Conservation (phyloP, 2,888 invertebrate genomes). For the Monopis laevigella region DNA sequence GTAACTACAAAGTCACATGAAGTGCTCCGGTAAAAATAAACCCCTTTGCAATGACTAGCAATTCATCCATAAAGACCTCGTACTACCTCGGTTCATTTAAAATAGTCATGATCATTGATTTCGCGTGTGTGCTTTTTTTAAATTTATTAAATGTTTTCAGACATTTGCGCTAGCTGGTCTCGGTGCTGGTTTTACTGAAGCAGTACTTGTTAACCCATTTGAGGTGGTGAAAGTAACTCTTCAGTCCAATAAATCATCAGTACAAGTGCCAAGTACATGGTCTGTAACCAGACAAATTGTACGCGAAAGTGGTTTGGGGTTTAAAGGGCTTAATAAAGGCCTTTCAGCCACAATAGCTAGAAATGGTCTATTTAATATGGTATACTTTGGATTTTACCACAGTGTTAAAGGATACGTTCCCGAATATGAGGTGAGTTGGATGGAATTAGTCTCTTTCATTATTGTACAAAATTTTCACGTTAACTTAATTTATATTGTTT, state of each 20-base stretch:
- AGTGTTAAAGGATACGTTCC: conserved; percentile 82
- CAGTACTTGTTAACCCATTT: conserved; percentile 91
- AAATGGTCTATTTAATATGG: conserved; percentile 92
- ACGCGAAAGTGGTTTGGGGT: conserved; percentile 78
- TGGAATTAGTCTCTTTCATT: not conserved
- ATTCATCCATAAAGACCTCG: no score
- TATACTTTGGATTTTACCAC: conserved; percentile 96
- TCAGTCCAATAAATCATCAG: conserved; percentile 77
- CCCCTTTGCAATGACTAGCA: no score
- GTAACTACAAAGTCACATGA: no score
- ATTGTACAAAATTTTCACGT: no score
- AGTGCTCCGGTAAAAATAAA: no score
- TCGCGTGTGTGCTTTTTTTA: no score
- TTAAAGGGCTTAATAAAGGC: conserved; percentile 85
- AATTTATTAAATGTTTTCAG: conserved; percentile 68
- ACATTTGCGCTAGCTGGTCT: conserved; percentile 90
- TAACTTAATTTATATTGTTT: no score
- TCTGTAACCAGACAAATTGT: conserved; percentile 83
- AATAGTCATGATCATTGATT: no score
- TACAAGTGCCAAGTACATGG: conserved; percentile 79
- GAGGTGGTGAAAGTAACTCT: conserved; percentile 95
- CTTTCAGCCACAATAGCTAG: conserved; percentile 88
- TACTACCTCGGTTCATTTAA: no score
- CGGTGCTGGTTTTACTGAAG: conserved; percentile 91
- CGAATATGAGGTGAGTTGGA: conserved; percentile 62